Evolutionary conservation across 2,797 vertebrate genomes (phyloP).

Genomic region (Agapornis canus): DNA sequence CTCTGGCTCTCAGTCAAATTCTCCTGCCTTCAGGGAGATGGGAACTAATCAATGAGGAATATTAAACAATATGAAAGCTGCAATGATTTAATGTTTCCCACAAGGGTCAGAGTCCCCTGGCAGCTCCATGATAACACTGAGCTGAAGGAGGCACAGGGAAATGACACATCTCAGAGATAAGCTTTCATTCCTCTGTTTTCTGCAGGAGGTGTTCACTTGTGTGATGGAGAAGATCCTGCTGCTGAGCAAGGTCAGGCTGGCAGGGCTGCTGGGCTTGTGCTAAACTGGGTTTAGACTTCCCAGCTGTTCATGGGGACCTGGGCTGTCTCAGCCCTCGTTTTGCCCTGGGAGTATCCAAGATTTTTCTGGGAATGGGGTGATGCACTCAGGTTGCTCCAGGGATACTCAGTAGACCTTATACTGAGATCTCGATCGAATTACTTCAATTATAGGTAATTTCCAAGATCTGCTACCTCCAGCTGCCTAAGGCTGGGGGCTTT

Average conservation of each 20-base stretch:
- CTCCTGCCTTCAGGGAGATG: slow-evolving; percentile 55
- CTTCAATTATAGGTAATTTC: fast-evolving
- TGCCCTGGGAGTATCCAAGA: background rate
- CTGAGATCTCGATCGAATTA: background rate
- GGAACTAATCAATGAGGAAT: slow-evolving; percentile 72
- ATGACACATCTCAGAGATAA: background rate
- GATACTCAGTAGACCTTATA: background rate
- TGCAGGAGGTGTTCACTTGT: background rate
- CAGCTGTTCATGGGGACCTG: background rate
- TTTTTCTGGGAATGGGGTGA: background rate
- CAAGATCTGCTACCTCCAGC: background rate
- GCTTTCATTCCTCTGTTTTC: background rate
- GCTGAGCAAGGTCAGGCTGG: background rate
- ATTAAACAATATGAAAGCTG: slow-evolving; percentile 62
- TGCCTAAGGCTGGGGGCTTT: background rate
- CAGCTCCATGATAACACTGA: background rate
- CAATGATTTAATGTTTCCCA: slow-evolving; percentile 50
- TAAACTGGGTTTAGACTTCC: background rate
- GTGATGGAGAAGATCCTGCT: background rate
- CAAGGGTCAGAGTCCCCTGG: slow-evolving; percentile 48
- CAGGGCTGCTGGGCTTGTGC: background rate
- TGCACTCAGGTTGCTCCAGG: background rate
- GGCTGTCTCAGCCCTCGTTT: background rate
- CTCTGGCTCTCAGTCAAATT: slow-evolving; percentile 63
- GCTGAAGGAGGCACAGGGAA: background rate